Conservation (phyloP, 2,113 vertebrate genomes). For the Cyprinodon brontotheroides region DNA sequence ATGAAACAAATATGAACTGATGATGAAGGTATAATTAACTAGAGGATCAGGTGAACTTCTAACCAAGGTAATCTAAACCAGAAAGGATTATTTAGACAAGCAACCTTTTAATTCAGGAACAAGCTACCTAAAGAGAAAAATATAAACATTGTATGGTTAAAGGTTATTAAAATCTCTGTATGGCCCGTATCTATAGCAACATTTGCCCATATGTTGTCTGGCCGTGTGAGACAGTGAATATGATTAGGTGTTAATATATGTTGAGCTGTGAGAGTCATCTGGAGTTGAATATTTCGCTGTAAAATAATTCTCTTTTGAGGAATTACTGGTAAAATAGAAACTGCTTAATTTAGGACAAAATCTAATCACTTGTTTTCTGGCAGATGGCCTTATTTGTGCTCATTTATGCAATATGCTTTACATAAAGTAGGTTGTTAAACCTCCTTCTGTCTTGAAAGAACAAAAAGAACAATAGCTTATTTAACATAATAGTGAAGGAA, state of each 20-base stretch:
- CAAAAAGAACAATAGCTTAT: constrained; percentile 22
- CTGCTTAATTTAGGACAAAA: background rate
- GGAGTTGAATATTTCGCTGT: background rate
- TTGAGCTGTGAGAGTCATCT: constrained; percentile 15
- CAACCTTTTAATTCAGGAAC: background rate
- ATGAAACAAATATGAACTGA: background rate
- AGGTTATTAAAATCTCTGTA: background rate
- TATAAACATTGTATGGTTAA: background rate
- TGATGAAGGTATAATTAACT: background rate
- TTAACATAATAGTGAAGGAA: constrained; percentile 19
- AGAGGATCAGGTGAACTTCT: background rate
- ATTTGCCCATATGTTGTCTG: background rate
- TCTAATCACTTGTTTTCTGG: constrained; percentile 13
- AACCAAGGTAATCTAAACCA: no score
- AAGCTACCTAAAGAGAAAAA: background rate
- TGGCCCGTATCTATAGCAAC: background rate
- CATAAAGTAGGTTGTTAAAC: constrained; percentile 21
- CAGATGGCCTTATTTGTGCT: background rate
- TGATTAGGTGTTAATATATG: constrained; percentile 12
- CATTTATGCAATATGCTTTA: constrained; percentile 5
- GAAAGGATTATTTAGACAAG: background rate
- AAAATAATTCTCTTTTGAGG: constrained; percentile 7
- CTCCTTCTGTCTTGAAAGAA: background rate
- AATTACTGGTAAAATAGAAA: constrained; percentile 3
- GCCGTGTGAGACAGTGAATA: background rate